Percentiles rank a stretch among this genome's conserved stretches.
phyloP scores from a whole-genome alignment of 2,113 vertebrate species.

The Cryptomyrus ogoouensis region DNA sequence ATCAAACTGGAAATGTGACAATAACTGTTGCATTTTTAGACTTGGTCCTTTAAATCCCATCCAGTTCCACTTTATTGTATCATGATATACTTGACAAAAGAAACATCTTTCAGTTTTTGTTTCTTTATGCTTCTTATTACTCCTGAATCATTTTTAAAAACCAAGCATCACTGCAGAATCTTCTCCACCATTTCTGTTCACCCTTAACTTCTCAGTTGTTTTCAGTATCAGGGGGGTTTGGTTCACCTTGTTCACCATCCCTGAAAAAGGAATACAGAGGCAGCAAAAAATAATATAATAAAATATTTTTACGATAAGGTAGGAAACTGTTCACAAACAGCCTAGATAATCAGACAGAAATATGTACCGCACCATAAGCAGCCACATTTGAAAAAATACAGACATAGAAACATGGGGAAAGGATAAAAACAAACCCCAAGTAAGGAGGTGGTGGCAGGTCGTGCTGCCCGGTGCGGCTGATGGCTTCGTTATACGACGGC shows the following conservation, averaged over 20 bases:
- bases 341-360: neutral
- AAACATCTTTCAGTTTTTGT: neutral
- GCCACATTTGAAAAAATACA: neutral
- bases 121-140: neutral
- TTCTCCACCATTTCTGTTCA: neutral
- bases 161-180: neutral
- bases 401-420: neutral
- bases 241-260: neutral
- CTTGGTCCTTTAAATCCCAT: neutral
- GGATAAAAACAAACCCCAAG: constrained; percentile 55
- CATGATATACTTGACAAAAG: neutral
- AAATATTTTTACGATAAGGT: neutral
- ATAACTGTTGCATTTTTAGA: neutral
- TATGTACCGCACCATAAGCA: neutral
- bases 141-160: neutral
- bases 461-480: constrained; percentile 44
- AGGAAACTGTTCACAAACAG: neutral
- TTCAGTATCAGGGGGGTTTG: neutral
- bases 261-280: neutral
- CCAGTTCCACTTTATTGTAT: neutral
- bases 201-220: neutral
- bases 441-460: constrained; percentile 80
- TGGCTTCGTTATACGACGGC: constrained; percentile 68
- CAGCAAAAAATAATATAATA: neutral
- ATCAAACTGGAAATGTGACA: neutral